phyloP scores from a whole-genome alignment of 2,113 vertebrate species.

The Bos taurus region ARS-UCD2.0 NC_037348.1:59378501-59379000 shows the following conservation, averaged over 20 bases:
- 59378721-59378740: background rate
- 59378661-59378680: background rate
- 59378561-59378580: background rate
- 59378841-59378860: background rate
- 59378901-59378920: accelerated
- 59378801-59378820: background rate
- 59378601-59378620: background rate
- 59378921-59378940: accelerated
- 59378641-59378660: background rate
- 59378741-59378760: accelerated
- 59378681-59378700: background rate
- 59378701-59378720: background rate
- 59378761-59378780: background rate
- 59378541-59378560: background rate
- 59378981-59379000: background rate
- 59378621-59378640: background rate
- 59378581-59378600: no score
- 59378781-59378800: background rate
- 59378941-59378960: accelerated
- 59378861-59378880: background rate
- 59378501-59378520: background rate
- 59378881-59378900: background rate
- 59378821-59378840: background rate
- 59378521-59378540: background rate
- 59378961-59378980: background rate